Percentiles rank a stretch among this genome's conserved stretches.
Evolutionary conservation across 64 coral and sea anemone species (phyloP).

Genomic region (Anthopleura sola): DNA sequence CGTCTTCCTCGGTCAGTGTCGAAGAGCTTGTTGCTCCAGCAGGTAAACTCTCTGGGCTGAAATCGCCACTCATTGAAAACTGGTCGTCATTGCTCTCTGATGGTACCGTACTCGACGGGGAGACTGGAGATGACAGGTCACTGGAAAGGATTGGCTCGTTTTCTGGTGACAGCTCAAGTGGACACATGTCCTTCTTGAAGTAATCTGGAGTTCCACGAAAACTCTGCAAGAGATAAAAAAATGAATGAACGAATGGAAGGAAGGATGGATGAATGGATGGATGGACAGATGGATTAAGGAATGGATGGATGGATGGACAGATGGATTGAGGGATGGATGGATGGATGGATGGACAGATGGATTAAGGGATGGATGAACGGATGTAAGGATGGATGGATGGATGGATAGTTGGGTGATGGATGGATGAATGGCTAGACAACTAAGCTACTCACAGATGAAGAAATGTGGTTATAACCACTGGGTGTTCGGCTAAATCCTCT

Average conservation of each 20-base stretch:
- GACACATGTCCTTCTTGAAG: background rate
- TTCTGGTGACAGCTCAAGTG: constrained; percentile 12
- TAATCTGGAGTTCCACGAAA: constrained; percentile 20
- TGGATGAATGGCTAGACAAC: background rate
- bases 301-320: background rate
- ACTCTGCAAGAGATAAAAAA: background rate
- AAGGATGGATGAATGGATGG: background rate
- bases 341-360: background rate
- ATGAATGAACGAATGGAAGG: background rate
- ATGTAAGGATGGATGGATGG: background rate
- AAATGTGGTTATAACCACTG: constrained; percentile 35
- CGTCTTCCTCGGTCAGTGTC: background rate
- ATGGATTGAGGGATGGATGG: background rate
- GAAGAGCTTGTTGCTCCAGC: constrained; percentile 23
- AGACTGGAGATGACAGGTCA: background rate
- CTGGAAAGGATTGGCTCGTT: background rate
- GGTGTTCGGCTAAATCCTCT: constrained; percentile 7
- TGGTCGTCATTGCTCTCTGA: background rate
- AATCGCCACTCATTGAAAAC: constrained; percentile 1
- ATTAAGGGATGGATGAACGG: background rate
- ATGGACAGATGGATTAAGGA: background rate
- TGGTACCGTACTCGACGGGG: background rate
- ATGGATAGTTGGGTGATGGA: background rate
- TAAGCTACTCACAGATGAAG: constrained; percentile 53
- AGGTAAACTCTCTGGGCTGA: background rate